Evolutionary conservation across 2,888 invertebrate genomes (phyloP).

Genomic region (Himalopsyche japonica): DNA sequence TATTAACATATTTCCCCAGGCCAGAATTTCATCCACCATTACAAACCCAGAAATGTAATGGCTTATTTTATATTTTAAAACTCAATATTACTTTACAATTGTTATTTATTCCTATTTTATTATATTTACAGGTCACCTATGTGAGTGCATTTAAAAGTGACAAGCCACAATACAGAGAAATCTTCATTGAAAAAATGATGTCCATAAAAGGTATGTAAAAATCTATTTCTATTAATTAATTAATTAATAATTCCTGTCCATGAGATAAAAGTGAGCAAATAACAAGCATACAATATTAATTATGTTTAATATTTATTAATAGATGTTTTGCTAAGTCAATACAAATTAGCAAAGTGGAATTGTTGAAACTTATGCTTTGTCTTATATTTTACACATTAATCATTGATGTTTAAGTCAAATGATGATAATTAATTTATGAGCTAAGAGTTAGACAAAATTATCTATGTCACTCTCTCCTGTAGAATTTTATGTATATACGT

Average conservation of each 20-base stretch:
- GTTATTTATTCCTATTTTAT: not conserved
- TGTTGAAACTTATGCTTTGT: too few relatives aligned
- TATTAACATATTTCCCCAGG: too few relatives aligned
- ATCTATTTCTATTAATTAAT: not conserved
- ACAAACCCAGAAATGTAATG: too few relatives aligned
- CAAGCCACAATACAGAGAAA: slow-evolving; percentile 9
- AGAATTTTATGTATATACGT: too few relatives aligned
- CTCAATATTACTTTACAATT: not conserved
- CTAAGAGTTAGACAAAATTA: too few relatives aligned
- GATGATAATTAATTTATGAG: not conserved
- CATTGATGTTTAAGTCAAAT: not conserved
- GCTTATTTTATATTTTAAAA: too few relatives aligned
- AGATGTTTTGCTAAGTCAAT: not conserved
- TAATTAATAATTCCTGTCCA: not conserved
- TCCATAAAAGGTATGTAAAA: not conserved
- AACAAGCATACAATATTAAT: not conserved
- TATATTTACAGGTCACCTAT: slow-evolving; percentile 7
- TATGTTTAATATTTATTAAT: not conserved
- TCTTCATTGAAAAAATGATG: not conserved
- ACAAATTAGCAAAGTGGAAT: not conserved
- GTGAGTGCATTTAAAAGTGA: not conserved
- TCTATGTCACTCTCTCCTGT: too few relatives aligned
- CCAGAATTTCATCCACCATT: too few relatives aligned
- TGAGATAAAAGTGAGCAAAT: not conserved
- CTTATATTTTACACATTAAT: not conserved